Evolutionary conservation across 2,113 vertebrate species (phyloP), one percentile per base, ranked within the genome.

Genomic region (Misgurnus anguillicaudatus): DNA sequence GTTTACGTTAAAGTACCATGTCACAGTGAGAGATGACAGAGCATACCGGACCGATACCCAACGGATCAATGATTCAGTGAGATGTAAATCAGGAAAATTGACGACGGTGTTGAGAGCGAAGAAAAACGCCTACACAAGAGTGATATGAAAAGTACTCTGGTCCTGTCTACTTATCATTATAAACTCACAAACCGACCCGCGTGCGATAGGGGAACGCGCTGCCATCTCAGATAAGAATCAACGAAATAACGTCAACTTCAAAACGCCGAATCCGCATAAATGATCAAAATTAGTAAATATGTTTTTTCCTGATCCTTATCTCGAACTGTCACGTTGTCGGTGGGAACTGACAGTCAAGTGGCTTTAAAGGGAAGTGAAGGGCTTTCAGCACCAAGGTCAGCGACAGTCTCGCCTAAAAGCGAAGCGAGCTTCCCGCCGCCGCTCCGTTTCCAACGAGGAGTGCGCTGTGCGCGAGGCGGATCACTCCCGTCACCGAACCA

Each of bases 301-400:
- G 24, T 1, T 45, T 62, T 24, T 13, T 41, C 17, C 53, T 31
- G 71, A 1, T 78, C 17, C 8, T 63, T 55, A 53, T 77, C 47
- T 19, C 17, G 4, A 41, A 31, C 41, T 47, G 39, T 61, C 41
- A 48, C 39, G 13, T 75, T n/a, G 51, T 64, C 31, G 21, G 9
- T 8, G 58, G 13, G 9, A 58, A 73, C 55, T 55, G 17, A 36
- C 87, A 84, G 85, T 87, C 87, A 79, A 83, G 87, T 85, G 90
- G 91, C 90, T 87, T 85, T 87, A 86, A 86, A 80, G 11, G n/a
- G 65, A 47, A 42, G 63, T 55, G 41, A 36, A 45, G 51, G 75
- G 70, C 68, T 78, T 93, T 94, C 94, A 95, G 95, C 90, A 95
- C 94, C 94, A 90, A 88, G 95, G 95, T 93, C 93, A 96, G 94